Percentiles rank a stretch among this genome's conserved stretches.
These are phyloP conservation scores for Amphipoea lucens DNA, from an alignment of 2,888 invertebrate genomes.

Conservation along the genomic window DNA sequence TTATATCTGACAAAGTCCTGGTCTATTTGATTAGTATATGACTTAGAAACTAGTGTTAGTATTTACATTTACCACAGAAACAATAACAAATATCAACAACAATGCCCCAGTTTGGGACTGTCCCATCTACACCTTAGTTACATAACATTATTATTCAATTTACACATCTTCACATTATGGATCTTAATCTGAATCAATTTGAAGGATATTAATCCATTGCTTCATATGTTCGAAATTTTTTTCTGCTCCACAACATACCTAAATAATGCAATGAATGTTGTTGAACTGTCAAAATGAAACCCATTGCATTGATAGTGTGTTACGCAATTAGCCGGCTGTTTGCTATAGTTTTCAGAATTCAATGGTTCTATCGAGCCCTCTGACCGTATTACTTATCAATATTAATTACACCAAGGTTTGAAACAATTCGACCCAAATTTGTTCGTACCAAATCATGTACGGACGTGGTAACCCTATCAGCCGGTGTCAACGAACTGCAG, in stretches of 20 bases:
- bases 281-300: too few species aligned
- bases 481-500: slow-evolving; percentile 72
- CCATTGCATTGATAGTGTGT: too few species aligned
- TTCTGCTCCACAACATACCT: too few species aligned
- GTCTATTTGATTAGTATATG: neutral
- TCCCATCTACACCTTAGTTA: too few species aligned
- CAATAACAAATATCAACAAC: neutral
- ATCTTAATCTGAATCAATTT: too few species aligned
- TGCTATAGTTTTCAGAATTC: neutral
- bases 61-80: neutral
- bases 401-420: neutral
- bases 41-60: neutral
- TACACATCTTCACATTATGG: too few species aligned
- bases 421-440: neutral
- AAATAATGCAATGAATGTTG: too few species aligned
- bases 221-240: too few species aligned
- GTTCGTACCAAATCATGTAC: slow-evolving; percentile 12
- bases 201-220: too few species aligned
- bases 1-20: too few species aligned
- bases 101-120: neutral
- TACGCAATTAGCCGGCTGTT: neutral
- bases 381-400: neutral
- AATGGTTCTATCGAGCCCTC: neutral
- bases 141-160: too few species aligned
- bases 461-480: slow-evolving; percentile 54